Conservation (phyloP, 1,140 invertebrate genomes). For the Liolophura sinensis region DNA sequence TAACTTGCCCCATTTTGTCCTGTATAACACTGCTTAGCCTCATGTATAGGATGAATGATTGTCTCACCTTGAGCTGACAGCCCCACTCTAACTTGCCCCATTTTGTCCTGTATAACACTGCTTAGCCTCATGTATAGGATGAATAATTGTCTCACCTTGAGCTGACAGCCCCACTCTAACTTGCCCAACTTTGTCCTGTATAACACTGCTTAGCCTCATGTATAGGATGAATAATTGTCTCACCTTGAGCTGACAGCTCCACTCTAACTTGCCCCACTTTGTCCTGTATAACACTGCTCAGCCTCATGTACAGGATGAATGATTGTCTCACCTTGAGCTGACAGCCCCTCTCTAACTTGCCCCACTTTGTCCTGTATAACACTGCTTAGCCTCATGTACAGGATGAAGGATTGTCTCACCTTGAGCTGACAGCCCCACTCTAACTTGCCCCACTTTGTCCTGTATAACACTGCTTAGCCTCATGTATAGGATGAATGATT, state of each 20-base stretch:
- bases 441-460: background rate
- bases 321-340: conserved; percentile 26
- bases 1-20: conserved; percentile 24
- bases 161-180: conserved; percentile 35
- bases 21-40: conserved; percentile 22
- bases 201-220: conserved; percentile 14
- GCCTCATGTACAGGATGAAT: background rate
- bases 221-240: background rate
- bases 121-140: background rate
- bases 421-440: background rate
- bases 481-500: background rate
- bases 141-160: conserved; percentile 24
- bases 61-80: background rate
- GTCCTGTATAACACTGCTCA: background rate
- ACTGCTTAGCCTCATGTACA: conserved; percentile 12
- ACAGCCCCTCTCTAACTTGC: conserved; percentile 34
- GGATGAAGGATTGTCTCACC: conserved; percentile 3
- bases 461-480: background rate
- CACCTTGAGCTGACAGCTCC: background rate
- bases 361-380: conserved; percentile 28
- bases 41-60: background rate
- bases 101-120: background rate
- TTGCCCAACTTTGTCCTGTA: conserved; percentile 27
- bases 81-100: background rate
- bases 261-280: background rate